A percentile compares a stretch with the other conserved stretches of the same genome.
These are phyloP conservation scores for Diglossa cyanea DNA, from an alignment of 2,797 vertebrate species.

Conservation along the genomic window DNA sequence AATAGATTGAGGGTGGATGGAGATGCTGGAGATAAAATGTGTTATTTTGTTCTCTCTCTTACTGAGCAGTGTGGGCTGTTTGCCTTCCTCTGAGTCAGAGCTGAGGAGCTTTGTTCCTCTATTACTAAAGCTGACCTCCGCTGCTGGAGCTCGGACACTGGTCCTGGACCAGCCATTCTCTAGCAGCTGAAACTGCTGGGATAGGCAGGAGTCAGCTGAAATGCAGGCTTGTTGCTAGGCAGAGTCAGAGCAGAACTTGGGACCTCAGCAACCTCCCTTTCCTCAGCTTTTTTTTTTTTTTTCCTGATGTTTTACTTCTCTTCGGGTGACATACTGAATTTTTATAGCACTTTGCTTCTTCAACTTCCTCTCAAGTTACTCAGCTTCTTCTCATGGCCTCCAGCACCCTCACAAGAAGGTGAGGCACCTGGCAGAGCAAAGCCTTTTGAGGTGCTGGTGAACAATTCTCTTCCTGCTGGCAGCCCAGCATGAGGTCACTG, in stretches of 20 bases:
- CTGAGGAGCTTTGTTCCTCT: background rate
- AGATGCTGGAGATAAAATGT: background rate
- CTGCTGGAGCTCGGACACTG: background rate
- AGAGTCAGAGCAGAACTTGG: background rate
- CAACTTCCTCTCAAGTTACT: background rate
- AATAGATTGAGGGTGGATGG: background rate
- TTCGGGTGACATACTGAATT: background rate
- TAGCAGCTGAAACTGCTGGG: background rate
- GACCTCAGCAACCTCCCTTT: background rate
- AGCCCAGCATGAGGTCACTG: rapidly evolving
- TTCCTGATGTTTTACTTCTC: background rate
- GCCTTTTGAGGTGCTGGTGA: background rate
- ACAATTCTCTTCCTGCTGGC: background rate
- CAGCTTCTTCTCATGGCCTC: background rate
- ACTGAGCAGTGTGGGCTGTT: background rate
- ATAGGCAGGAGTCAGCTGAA: background rate
- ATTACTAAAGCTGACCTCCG: background rate
- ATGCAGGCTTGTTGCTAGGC: background rate
- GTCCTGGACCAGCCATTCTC: background rate
- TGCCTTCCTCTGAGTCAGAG: background rate
- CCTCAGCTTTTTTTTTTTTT: too few relatives aligned
- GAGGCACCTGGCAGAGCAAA: background rate
- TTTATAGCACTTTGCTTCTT: background rate
- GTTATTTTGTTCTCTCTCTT: background rate
- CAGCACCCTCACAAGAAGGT: rapidly evolving